Evolutionary conservation across 2,113 vertebrate genomes (phyloP), one percentile per base, ranked within the genome.

Genomic region (Eurypyga helias): DNA sequence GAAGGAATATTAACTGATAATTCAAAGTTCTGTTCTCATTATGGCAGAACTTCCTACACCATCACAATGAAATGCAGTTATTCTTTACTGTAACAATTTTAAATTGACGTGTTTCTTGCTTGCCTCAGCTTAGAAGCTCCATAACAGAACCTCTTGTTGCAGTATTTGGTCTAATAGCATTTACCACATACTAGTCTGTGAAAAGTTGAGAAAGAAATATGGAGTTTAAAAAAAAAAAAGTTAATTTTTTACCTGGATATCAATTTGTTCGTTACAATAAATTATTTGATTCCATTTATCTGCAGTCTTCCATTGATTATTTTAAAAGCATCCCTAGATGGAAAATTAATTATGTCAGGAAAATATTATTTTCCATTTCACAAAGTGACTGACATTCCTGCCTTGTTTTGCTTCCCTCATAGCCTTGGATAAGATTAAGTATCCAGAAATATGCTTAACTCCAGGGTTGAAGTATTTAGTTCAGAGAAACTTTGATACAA

Each of bases 401-500:
- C 73, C 48, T 93, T 82, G 76, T 89, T 96, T 94, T 95, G 24
- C 78, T 96, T 96, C 76, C 57, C 69, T 96, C 77, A 55, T 75
- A 94, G 79, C 91, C 97, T 90, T 78, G 34, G 65, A 80, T 83
- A 85, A 96, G 76, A 85, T 97, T 85, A 97, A 96, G 77, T 78
- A 96, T 43, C 67, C 67, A 86, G 71, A 95, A 88, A 93, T 60
- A 92, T 7, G 34, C 89, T 96, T 96, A 97, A 97, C 67, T 71
- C 26, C 45, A 67, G 51, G 64, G 91, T 17, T 96, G 55, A 97
- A 97, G 73, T 87, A 88, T 23, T 97, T 96, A 92, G 67, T 95
- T 97, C 77, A 96, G 83, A 94, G 91, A 94, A 92, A 96, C 46
- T 93, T 82, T 95, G 91, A 97, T 91, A 55, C 82, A 94, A 92